A percentile compares a stretch with the other conserved stretches of the same genome.
Conservation (phyloP, 2,113 vertebrate species). For the Cyanocitta stelleri region DNA sequence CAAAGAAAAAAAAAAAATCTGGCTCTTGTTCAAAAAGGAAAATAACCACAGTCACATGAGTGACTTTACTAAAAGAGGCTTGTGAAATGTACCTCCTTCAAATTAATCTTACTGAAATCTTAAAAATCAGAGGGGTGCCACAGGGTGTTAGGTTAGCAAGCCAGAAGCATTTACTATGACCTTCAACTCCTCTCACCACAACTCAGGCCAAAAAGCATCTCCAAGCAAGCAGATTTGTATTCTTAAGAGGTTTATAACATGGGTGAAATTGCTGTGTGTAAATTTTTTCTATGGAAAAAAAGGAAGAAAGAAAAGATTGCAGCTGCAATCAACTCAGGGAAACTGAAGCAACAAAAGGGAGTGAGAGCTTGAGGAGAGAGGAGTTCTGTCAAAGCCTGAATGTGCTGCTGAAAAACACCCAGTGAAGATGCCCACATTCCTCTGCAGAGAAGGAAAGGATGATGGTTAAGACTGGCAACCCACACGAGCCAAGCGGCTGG, state of each 20-base stretch:
- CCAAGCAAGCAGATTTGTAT: not conserved
- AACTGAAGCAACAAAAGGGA: not conserved
- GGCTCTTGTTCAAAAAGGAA: not conserved
- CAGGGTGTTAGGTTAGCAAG: constrained; percentile 6
- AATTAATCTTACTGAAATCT: constrained; percentile 16
- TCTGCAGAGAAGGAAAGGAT: not conserved
- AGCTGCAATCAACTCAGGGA: not conserved
- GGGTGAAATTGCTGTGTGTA: not conserved
- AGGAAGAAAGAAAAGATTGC: not conserved
- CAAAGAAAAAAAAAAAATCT: not conserved
- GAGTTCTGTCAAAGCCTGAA: not conserved
- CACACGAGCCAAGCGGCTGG: not conserved
- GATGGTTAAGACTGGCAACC: not conserved
- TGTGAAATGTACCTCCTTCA: not conserved
- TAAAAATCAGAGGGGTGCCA: constrained; percentile 11
- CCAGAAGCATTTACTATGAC: constrained; percentile 16
- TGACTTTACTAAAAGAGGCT: not conserved
- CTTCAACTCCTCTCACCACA: not conserved
- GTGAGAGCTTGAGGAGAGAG: not conserved
- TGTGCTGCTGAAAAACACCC: not conserved
- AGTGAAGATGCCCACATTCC: not conserved
- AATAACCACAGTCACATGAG: not conserved
- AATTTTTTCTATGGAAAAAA: not conserved
- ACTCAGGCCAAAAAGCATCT: not conserved
- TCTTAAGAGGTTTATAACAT: constrained; percentile 10